Conservation (phyloP, 1,140 invertebrate genomes). For the Conopomorpha cramerella region DNA sequence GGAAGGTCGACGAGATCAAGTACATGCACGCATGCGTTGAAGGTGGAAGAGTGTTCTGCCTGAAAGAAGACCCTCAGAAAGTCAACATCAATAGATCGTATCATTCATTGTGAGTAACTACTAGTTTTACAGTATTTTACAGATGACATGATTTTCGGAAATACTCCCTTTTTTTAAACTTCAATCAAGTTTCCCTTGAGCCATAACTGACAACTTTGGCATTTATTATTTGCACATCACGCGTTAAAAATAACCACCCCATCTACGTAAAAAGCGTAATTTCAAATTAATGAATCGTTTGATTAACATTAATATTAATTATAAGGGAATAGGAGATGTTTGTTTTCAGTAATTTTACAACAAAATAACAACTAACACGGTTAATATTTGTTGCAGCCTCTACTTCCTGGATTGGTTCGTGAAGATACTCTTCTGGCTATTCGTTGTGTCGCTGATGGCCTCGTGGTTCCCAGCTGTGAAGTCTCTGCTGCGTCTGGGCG, state of each 20-base stretch:
- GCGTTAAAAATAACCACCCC: no score
- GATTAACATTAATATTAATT: no score
- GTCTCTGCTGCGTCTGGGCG: conserved; percentile 17
- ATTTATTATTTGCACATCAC: no score
- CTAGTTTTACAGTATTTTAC: conserved; percentile 3
- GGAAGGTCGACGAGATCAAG: conserved; percentile 30
- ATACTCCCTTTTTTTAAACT: no score
- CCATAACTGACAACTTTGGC: no score
- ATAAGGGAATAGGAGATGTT: no score
- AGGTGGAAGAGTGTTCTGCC: conserved; percentile 32
- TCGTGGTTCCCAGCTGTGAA: conserved; percentile 26
- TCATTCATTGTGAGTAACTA: conserved; percentile 37
- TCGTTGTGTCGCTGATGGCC: conserved; percentile 25
- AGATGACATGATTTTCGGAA: no score
- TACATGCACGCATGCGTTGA: conserved; percentile 29
- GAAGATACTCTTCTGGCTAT: conserved; percentile 34
- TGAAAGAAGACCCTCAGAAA: conserved; percentile 35
- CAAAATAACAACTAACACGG: no score
- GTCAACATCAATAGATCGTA: conserved; percentile 22
- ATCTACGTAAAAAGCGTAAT: no score
- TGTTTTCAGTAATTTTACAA: no score
- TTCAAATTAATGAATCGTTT: no score
- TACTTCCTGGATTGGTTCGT: conserved; percentile 32
- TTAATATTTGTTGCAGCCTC: conserved; percentile 39
- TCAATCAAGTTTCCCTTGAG: no score